Conservation (phyloP, 2,113 vertebrate genomes). For the Rhea pennata region DNA sequence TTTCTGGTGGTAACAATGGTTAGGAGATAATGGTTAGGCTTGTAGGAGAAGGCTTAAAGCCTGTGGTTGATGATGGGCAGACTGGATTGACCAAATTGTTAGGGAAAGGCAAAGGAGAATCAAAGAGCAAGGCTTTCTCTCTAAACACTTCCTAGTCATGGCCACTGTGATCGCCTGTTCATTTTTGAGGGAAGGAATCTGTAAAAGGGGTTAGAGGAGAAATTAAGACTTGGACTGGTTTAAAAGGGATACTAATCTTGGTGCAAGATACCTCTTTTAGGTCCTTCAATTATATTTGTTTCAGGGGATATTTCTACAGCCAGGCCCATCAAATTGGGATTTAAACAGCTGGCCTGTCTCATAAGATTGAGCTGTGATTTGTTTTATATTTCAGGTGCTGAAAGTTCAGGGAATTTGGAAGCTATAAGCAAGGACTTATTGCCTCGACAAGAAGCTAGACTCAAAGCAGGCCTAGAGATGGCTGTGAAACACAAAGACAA, state of each 20-base stretch:
- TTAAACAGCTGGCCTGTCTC: neutral
- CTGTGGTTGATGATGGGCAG: accelerated
- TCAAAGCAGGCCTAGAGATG: conserved; percentile 89
- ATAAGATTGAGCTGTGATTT: neutral
- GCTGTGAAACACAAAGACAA: conserved; percentile 97
- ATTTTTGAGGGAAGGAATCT: neutral
- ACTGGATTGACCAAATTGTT: neutral
- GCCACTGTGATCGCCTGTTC: neutral
- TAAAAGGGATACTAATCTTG: neutral
- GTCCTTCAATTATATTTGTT: neutral
- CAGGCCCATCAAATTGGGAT: neutral
- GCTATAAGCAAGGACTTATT: conserved; percentile 80
- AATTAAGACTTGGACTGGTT: neutral
- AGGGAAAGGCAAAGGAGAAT: neutral
- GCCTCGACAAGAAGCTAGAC: conserved; percentile 82
- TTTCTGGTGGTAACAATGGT: neutral
- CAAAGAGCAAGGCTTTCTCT: neutral
- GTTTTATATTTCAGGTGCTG: conserved; percentile 67
- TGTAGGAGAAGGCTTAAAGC: neutral
- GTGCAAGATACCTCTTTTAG: neutral
- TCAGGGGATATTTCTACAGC: neutral
- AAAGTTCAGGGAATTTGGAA: conserved; percentile 73
- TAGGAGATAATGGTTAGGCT: neutral
- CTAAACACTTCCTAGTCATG: neutral
- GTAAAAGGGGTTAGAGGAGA: neutral